phyloP scores from a whole-genome alignment of 2,113 vertebrate genomes.

The Ranitomeya variabilis region DNA sequence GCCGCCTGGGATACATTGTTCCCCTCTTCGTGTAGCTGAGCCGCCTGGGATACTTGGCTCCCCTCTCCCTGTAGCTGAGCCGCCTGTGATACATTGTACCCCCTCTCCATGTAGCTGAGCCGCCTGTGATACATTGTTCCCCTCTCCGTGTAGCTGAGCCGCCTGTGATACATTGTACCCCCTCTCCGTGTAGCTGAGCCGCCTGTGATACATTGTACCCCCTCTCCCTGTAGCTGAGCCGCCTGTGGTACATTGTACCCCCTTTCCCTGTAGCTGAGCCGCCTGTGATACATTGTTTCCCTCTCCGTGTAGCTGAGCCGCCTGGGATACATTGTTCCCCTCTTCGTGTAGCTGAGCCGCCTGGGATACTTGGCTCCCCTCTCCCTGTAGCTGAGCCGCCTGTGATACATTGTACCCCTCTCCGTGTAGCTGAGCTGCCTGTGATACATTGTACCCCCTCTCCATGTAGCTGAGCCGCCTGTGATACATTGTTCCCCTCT shows the following conservation, averaged over 20 bases:
- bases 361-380: not conserved
- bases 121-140: not conserved
- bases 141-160: too few relatives aligned
- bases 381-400: not conserved
- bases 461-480: not conserved
- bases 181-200: too few relatives aligned
- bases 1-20: too few relatives aligned
- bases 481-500: not conserved
- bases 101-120: not conserved
- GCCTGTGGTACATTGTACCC: too few relatives aligned
- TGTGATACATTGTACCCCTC: not conserved
- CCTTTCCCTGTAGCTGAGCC: too few relatives aligned
- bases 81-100: not conserved
- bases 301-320: too few relatives aligned
- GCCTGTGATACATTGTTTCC: not conserved
- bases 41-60: too few relatives aligned
- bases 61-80: not conserved
- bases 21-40: too few relatives aligned
- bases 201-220: too few relatives aligned
- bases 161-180: too few relatives aligned
- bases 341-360: not conserved
- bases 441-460: not conserved
- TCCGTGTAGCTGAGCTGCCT: not conserved
- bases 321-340: not conserved
- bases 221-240: too few relatives aligned